Evolutionary conservation across 1,140 invertebrate species (phyloP), one percentile per base, ranked within the genome.

Genomic region (Drosophila aff.): DNA sequence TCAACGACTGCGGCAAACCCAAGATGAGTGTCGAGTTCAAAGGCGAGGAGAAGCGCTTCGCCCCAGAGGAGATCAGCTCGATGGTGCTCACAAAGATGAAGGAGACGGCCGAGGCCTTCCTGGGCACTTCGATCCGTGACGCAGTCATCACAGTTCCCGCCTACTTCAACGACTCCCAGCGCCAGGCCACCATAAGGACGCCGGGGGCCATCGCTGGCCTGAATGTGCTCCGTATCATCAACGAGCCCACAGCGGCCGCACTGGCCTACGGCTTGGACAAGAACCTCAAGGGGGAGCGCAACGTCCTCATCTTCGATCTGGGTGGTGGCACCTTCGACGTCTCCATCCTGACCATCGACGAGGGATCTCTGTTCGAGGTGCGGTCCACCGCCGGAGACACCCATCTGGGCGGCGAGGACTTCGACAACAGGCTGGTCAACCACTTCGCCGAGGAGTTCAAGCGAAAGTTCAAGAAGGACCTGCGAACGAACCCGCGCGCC

Each of bases 31-130:
- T 96, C 0, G 94, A 95, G 69, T 97, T 95, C 93, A 96, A 96
- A 85, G 96, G 95, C 0, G 96, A 96, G 82, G 85, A 76, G 1
- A 97, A 97, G 86, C 93, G 91, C 16, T 97, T 97, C 90, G 94
- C 94, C 23, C 96, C 96, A 0, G 96, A 96, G 93, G 96, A 97
- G 92, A 95, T 97, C 66, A 96, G 95, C 76, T 95, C 96, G 13
- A 96, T 97, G 95, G 95, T 97, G 78, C 94, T 94, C 92, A 95
- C 94, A 3, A 97, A 96, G 86, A 97, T 97, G 96, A 96, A 95
- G 92, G 96, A 97, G 93, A 97, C 95, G 4, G 96, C 96, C 16
- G 96, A 97, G 85, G 95, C 95, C 4, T 97, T 96, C 86, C 80
- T 97, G 31, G 96, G 96, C 18, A 94, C 93, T 2, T 92, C 93